Evolutionary conservation across 1,140 invertebrate species (phyloP).

Genomic region (Orchestia grillus): DNA sequence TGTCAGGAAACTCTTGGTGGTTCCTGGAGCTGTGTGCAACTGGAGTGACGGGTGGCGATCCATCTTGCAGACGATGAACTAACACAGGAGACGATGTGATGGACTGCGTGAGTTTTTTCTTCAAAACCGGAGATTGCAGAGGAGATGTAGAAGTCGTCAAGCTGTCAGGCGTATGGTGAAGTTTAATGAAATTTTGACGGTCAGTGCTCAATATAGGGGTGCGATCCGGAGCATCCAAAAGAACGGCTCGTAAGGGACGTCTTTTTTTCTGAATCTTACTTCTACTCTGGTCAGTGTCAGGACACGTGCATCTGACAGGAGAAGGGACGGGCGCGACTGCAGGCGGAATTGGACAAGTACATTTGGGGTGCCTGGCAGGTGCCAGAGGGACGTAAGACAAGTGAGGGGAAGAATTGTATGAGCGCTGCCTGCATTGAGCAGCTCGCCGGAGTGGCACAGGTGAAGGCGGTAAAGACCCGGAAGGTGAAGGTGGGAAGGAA

Average conservation of each 20-base stretch:
- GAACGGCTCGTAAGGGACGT: conserved; percentile 13
- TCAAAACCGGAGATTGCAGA: not conserved
- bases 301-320: conserved; percentile 37
- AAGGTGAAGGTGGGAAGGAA: not conserved
- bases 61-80: conserved; percentile 40
- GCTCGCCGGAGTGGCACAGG: conserved; percentile 1
- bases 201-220: conserved; percentile 25
- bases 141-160: not conserved
- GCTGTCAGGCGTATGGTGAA: not conserved
- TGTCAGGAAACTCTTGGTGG: conserved; percentile 39
- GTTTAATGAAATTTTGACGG: conserved; percentile 29
- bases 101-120: not conserved
- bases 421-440: not conserved
- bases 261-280: not conserved
- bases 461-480: not conserved
- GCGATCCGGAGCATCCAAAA: not conserved
- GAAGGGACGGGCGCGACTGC: not conserved
- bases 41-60: conserved; percentile 10
- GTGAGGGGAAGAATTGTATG: conserved; percentile 23
- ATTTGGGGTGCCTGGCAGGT: not conserved
- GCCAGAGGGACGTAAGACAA: not conserved
- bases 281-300: not conserved
- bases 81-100: conserved; percentile 27
- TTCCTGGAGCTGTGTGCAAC: not conserved
- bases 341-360: not conserved